phyloP scores from a whole-genome alignment of 2,888 invertebrate species.

The Dryocosmus kuriphilus region DNA sequence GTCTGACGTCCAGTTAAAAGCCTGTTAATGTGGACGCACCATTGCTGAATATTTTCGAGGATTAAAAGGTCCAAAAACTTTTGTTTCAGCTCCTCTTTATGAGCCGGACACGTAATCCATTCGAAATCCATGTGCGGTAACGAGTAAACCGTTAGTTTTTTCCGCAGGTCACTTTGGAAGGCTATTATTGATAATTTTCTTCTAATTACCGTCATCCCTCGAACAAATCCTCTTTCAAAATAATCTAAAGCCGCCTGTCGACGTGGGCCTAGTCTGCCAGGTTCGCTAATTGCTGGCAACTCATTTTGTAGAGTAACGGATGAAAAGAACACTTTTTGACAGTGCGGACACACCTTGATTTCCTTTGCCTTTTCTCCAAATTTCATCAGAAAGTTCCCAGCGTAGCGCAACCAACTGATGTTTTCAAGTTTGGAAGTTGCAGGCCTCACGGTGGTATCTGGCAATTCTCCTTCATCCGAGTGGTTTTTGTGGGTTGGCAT shows the following conservation, averaged over 20 bases:
- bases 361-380: neutral
- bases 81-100: neutral
- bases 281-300: neutral
- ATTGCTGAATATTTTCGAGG: neutral
- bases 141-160: neutral
- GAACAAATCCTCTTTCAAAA: neutral
- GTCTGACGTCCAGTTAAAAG: neutral
- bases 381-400: neutral
- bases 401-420: neutral
- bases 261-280: neutral
- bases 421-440: too few relatives aligned
- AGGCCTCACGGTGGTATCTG: too few relatives aligned
- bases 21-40: neutral
- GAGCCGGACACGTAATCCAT: neutral
- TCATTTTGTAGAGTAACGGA: neutral
- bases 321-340: neutral
- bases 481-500: too few relatives aligned
- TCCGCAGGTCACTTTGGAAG: neutral
- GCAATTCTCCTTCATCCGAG: too few relatives aligned
- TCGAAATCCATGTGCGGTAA: neutral
- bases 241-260: neutral
- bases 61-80: neutral
- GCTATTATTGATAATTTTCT: neutral
- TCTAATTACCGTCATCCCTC: neutral
- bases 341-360: neutral